Percentiles rank a stretch among this genome's conserved stretches.
Evolutionary conservation across 2,888 invertebrate genomes (phyloP).

Genomic region (Stenchaetothrips biformis): DNA sequence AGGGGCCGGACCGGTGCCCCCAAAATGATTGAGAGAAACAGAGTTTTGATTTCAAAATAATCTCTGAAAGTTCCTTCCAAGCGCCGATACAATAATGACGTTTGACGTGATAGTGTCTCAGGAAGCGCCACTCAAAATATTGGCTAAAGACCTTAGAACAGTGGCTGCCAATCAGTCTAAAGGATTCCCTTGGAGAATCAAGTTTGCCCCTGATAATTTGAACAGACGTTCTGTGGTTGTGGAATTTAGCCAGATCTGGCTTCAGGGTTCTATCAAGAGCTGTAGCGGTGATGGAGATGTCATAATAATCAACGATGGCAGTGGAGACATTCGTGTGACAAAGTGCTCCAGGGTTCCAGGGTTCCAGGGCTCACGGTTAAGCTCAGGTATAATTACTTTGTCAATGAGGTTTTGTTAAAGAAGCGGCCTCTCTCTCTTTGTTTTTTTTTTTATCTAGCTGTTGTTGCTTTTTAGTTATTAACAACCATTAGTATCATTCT

Average conservation of each 20-base stretch:
- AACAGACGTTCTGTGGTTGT: neutral
- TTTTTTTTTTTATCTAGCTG: too few relatives aligned
- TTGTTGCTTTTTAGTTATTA: neutral
- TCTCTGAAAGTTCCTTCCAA: too few relatives aligned
- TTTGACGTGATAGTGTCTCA: neutral
- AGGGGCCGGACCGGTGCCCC: too few relatives aligned
- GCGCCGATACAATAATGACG: too few relatives aligned
- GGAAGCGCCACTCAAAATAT: neutral
- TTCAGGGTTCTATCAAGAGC: neutral
- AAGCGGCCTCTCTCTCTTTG: neutral
- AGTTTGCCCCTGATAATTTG: neutral
- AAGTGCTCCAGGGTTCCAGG: conserved; percentile 34
- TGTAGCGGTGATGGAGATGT: conserved; percentile 31
- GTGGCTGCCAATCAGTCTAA: neutral
- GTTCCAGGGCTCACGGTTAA: conserved; percentile 31
- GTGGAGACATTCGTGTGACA: conserved; percentile 36
- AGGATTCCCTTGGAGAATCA: neutral
- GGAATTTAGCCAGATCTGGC: neutral
- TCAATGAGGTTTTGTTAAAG: neutral
- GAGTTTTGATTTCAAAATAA: too few relatives aligned
- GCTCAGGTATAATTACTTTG: conserved; percentile 11
- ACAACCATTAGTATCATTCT: neutral
- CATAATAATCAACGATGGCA: conserved; percentile 36
- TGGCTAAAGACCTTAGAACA: neutral
- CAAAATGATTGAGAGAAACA: too few relatives aligned